A percentile compares a stretch with the other conserved stretches of the same genome.
Evolutionary conservation across 2,888 invertebrate genomes (phyloP).

Genomic region (Amitus sp.): DNA sequence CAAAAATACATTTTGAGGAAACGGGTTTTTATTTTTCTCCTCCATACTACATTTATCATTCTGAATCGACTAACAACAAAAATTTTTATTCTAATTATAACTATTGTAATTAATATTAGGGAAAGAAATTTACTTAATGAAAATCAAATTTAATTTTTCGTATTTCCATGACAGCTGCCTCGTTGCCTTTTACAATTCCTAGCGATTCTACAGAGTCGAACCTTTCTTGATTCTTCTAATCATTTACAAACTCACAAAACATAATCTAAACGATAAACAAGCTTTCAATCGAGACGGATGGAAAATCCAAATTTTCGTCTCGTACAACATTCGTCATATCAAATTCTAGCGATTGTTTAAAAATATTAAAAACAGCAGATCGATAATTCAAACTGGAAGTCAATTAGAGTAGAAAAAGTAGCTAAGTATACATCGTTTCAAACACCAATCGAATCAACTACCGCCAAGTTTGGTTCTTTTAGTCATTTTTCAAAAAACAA

Average conservation of each 20-base stretch:
- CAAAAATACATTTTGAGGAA: too few species aligned
- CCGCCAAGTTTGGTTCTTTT: conserved; percentile 13
- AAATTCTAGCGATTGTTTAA: conserved; percentile 25
- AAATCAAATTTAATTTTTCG: conserved; percentile 58
- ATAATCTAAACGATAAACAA: conserved; percentile 10
- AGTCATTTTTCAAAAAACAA: too few species aligned
- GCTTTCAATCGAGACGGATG: conserved; percentile 22
- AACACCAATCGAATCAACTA: too few species aligned
- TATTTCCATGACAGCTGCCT: conserved; percentile 65
- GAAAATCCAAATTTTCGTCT: conserved; percentile 4
- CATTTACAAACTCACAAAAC: conserved; percentile 17
- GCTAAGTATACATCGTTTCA: conserved; percentile 21
- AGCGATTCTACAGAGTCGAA: conserved; percentile 63
- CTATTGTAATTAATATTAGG: conserved; percentile 58
- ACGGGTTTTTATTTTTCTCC: too few species aligned
- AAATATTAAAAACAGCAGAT: conserved; percentile 28
- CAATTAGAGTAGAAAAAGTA: conserved; percentile 36
- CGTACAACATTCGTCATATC: conserved; percentile 14
- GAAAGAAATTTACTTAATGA: conserved; percentile 58
- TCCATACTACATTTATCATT: too few species aligned
- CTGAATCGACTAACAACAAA: too few species aligned
- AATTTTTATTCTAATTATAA: too few species aligned
- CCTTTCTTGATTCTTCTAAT: conserved; percentile 32
- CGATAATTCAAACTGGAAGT: conserved; percentile 13
- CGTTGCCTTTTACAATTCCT: conserved; percentile 63